Evolutionary conservation across 2,888 invertebrate species (phyloP).

Genomic region (Panopea generosa): DNA sequence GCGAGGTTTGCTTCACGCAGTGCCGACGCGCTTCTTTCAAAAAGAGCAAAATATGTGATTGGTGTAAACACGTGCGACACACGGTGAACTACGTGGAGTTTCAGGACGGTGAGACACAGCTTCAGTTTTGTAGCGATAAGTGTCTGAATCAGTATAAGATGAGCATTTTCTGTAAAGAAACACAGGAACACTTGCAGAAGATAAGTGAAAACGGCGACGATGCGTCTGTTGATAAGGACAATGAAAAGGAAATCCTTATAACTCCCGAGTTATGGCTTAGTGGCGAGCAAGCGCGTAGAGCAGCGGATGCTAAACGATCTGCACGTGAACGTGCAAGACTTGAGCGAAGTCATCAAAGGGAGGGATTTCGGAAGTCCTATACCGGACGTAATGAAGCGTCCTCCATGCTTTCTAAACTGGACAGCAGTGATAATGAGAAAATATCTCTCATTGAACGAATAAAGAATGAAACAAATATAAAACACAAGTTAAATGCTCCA

Average conservation of each 20-base stretch:
- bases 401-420: no score
- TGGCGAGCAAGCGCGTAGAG: slow-evolving; percentile 39
- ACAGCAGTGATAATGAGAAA: slow-evolving; percentile 15
- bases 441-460: slow-evolving; percentile 25
- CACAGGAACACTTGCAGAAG: slow-evolving; percentile 93
- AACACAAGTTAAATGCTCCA: slow-evolving; percentile 24
- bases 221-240: slow-evolving; percentile 48
- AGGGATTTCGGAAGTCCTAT: not conserved
- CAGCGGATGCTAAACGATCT: slow-evolving; percentile 36
- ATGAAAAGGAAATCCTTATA: slow-evolving; percentile 87
- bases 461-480: slow-evolving; percentile 42
- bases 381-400: no score
- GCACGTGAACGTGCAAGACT: slow-evolving; percentile 8
- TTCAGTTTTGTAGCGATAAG: slow-evolving; percentile 96
- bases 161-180: slow-evolving; percentile 98
- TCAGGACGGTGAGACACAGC: slow-evolving; percentile 95
- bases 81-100: slow-evolving; percentile 97
- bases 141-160: slow-evolving; percentile 98
- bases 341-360: not conserved
- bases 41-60: slow-evolving; percentile 95
- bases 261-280: slow-evolving; percentile 96
- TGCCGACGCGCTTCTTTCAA: slow-evolving; percentile 95
- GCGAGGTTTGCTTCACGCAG: slow-evolving; percentile 95
- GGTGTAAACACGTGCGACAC: slow-evolving; percentile 96
- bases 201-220: slow-evolving; percentile 84